These are phyloP conservation scores for Enteromius afrohamiltoni DNA, from an alignment of 2,797 vertebrate genomes.

Conservation along the genomic window DNA sequence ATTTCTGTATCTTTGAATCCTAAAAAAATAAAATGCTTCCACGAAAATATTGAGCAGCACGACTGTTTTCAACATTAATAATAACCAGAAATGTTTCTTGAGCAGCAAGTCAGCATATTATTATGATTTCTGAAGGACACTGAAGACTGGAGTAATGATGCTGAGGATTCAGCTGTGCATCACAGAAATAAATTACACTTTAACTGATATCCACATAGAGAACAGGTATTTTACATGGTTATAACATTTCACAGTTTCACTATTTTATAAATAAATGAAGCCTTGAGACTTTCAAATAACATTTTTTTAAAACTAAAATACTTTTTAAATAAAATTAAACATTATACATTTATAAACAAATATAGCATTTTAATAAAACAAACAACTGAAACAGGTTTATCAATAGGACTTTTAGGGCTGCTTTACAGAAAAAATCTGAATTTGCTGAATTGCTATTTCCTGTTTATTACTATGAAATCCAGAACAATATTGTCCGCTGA, in stretches of 20 bases:
- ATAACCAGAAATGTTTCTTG: too few species aligned
- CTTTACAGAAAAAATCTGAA: not conserved
- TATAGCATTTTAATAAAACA: not conserved
- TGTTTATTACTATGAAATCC: too few species aligned
- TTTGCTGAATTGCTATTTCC: too few species aligned
- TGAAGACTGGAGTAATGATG: too few species aligned
- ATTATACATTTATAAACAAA: not conserved
- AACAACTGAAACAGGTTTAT: not conserved
- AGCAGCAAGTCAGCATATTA: too few species aligned
- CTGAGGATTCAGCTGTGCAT: too few species aligned
- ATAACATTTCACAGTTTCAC: not conserved
- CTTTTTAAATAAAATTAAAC: not conserved
- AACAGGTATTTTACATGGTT: not conserved
- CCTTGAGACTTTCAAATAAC: not conserved
- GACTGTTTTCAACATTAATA: too few species aligned
- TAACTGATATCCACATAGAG: not conserved
- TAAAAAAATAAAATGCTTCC: too few species aligned
- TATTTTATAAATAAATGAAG: not conserved
- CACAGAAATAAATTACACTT: not conserved
- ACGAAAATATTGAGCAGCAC: too few species aligned
- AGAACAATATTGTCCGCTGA: too few species aligned
- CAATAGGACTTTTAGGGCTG: not conserved
- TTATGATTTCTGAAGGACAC: too few species aligned
- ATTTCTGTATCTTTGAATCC: too few species aligned
- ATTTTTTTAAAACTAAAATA: not conserved